phyloP scores from a whole-genome alignment of 2,888 invertebrate genomes.

The Drosophila acutilabella region DNA sequence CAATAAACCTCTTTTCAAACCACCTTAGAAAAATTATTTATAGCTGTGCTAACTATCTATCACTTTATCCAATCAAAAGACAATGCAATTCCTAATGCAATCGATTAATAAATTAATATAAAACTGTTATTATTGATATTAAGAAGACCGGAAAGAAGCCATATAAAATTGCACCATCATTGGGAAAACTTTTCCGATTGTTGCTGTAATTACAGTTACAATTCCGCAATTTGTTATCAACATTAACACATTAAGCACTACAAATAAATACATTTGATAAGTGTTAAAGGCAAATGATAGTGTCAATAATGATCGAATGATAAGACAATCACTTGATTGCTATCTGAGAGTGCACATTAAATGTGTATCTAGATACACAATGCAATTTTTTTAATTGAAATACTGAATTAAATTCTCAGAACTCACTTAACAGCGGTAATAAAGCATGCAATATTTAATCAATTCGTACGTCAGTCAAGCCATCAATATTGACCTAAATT shows the following conservation, averaged over 20 bases:
- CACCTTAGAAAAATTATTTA: not conserved
- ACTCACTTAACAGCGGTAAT: conserved; percentile 23
- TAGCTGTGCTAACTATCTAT: not conserved
- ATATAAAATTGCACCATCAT: conserved; percentile 26
- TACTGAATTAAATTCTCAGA: not conserved
- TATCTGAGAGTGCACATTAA: conserved; percentile 3
- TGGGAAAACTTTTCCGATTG: conserved; percentile 30
- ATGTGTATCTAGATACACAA: conserved; percentile 5
- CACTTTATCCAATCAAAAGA: not conserved
- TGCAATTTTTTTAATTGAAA: not conserved
- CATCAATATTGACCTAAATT: conserved; percentile 65
- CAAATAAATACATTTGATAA: conserved; percentile 19
- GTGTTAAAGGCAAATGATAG: conserved; percentile 13
- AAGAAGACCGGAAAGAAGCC: conserved; percentile 41
- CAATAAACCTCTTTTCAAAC: too few relatives aligned
- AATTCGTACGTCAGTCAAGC: conserved; percentile 31
- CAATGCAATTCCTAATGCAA: not conserved
- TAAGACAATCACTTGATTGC: conserved; percentile 24
- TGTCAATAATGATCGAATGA: conserved; percentile 21
- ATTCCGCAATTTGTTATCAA: conserved; percentile 7
- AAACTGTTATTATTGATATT: conserved; percentile 5
- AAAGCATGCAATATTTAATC: conserved; percentile 31
- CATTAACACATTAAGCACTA: conserved; percentile 8
- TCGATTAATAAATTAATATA: not conserved
- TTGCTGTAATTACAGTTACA: conserved; percentile 9